Base-by-base conservation (phyloP, 2,797 vertebrate genomes). In the Podarcis siculus region DNA sequence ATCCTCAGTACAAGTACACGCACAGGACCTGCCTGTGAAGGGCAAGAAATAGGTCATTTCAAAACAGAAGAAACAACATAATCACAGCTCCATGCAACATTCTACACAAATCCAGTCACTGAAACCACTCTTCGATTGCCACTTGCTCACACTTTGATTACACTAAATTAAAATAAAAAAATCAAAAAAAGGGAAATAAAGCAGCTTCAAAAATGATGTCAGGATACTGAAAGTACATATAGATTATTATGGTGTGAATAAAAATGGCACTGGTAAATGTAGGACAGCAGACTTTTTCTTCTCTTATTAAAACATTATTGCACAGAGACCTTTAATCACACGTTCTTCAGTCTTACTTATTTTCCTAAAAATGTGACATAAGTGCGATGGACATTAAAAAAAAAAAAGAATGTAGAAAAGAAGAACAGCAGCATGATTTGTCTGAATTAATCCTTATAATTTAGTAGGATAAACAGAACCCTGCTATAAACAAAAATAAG, bases 21-120 rank as follows among this genome's bases (percentile, higher is more conserved):
- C 97, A 96, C 98, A 97, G 98, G 98, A 95, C 99, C 99, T 94
- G 99, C 99, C 98, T 94, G 97, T 96, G 97, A 96, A 97, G 85
- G 96, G 97, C 97, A 97, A 95, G 88, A 95, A 97, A 95, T 88
- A 55, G 93, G 95, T 94, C 92, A 87, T 95, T 95, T 96, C 94
- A 93, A 96, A 88, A 96, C 23, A 96, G 95, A 95, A 96, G 49
- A 95, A 96, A 97, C 97, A 97, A 97, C 96, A 95, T 96, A 97
- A 97, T 97, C 97, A 97, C 97, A 97, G 95, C 96, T 23, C 96
- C 97, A 96, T 96, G 97, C 96, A 96, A 94, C 94, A 95, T 95
- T 95, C 94, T 96, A 94, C 95, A 97, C 96, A 96, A 94, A 92
- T 96, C 49, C 95, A 97, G 96, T 98, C 98, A 96, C 91, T 82